A percentile compares a stretch with the other conserved stretches of the same genome.
These are phyloP conservation scores for Quadriops clusia DNA, from an alignment of 2,888 invertebrate species.

Conservation along the genomic window DNA sequence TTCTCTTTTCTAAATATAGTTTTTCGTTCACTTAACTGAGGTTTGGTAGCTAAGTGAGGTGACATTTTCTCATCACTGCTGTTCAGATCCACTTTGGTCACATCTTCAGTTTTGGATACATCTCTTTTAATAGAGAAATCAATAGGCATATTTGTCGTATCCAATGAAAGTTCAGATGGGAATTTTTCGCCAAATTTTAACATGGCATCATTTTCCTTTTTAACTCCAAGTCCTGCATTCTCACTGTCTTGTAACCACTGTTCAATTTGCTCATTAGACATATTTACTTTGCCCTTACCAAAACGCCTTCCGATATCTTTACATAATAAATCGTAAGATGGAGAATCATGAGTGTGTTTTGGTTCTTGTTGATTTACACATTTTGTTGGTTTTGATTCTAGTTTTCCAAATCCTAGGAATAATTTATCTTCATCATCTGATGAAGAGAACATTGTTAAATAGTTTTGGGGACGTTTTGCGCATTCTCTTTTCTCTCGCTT, in stretches of 20 bases:
- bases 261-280: conserved; percentile 58
- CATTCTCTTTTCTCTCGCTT: conserved; percentile 34
- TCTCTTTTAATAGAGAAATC: conserved; percentile 9
- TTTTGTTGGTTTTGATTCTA: conserved; percentile 21
- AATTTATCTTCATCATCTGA: conserved; percentile 41
- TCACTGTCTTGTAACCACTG: conserved; percentile 45
- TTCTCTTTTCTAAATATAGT: conserved; percentile 47
- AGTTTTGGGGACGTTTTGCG: conserved; percentile 32
- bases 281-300: conserved; percentile 51
- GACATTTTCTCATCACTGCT: conserved; percentile 15
- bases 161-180: conserved; percentile 24
- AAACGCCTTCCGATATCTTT: conserved; percentile 34
- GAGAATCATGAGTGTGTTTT: conserved; percentile 29
- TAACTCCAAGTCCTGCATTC: conserved; percentile 29
- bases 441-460: conserved; percentile 32
- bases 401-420: conserved; percentile 32
- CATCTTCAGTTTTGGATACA: conserved; percentile 8
- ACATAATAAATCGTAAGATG: conserved; percentile 18
- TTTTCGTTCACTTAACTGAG: conserved; percentile 33
- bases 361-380: conserved; percentile 31
- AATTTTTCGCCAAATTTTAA: conserved; percentile 33
- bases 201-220: conserved; percentile 29
- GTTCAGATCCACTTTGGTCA: conserved; percentile 1
- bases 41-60: conserved; percentile 3
- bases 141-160: conserved; percentile 1